These are phyloP conservation scores for Lochmaea capreae DNA, from an alignment of 2,888 invertebrate genomes.

Conservation along the genomic window DNA sequence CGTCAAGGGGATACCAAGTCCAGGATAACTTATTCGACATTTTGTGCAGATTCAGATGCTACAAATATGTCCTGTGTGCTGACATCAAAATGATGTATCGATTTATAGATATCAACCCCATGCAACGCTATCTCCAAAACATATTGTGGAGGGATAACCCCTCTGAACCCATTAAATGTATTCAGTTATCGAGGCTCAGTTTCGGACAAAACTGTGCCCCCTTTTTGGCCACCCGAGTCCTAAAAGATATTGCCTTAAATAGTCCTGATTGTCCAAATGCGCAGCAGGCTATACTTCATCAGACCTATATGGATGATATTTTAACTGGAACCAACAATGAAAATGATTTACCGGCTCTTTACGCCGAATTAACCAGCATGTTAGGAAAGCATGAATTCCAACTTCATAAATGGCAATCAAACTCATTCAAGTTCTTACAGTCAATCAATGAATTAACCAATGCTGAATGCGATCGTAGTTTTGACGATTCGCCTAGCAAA, in stretches of 20 bases:
- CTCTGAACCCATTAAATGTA: not conserved
- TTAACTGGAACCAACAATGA: not conserved
- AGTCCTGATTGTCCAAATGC: not conserved
- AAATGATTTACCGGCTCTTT: no score
- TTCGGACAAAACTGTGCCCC: slow-evolving; percentile 3
- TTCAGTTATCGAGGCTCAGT: not conserved
- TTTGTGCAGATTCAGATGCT: not conserved
- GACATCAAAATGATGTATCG: not conserved
- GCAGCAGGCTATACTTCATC: not conserved
- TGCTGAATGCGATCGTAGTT: not conserved
- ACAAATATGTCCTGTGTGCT: not conserved
- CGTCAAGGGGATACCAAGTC: not conserved
- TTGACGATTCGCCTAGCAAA: not conserved
- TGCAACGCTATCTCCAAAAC: not conserved
- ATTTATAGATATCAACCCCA: not conserved
- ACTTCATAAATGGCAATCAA: no score
- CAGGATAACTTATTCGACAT: not conserved
- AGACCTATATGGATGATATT: slow-evolving; percentile 1
- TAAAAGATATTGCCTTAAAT: not conserved
- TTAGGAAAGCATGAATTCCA: no score
- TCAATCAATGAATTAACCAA: no score
- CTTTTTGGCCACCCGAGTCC: not conserved
- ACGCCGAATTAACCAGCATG: no score
- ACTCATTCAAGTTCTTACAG: no score
- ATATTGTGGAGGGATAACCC: not conserved